These are phyloP conservation scores for Rhadinocentrus ornatus DNA, from an alignment of 2,797 vertebrate species.

Conservation along the genomic window DNA sequence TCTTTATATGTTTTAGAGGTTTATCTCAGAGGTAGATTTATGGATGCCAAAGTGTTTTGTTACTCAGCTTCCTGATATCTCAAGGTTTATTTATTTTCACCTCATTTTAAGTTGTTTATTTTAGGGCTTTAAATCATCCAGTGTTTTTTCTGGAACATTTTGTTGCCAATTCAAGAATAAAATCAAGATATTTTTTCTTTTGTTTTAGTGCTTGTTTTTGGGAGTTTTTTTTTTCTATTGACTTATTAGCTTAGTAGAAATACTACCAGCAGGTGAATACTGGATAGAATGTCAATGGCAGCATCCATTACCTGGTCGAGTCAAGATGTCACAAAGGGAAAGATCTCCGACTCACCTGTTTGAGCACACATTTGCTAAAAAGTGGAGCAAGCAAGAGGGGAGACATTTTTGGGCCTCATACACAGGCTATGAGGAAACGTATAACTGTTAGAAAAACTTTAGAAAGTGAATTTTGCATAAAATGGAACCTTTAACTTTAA, in stretches of 20 bases:
- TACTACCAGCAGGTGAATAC: background rate
- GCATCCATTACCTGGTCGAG: too few species aligned
- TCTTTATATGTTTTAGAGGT: conserved; percentile 2
- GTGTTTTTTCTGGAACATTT: conserved; percentile 20
- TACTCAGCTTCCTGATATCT: background rate
- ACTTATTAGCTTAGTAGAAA: background rate
- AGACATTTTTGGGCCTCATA: too few species aligned
- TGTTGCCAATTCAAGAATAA: background rate
- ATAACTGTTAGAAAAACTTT: too few species aligned
- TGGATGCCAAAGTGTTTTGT: conserved; percentile 13
- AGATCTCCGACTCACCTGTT: too few species aligned
- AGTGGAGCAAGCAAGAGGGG: too few species aligned
- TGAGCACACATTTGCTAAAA: too few species aligned
- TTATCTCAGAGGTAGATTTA: conserved; percentile 5
- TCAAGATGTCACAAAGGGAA: too few species aligned
- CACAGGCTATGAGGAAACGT: too few species aligned
- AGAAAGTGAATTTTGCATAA: too few species aligned
- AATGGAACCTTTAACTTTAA: too few species aligned
- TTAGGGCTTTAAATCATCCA: conserved; percentile 31
- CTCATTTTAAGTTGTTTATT: conserved; percentile 14
- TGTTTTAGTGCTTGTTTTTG: background rate
- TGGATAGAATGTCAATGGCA: too few species aligned
- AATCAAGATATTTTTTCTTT: background rate
- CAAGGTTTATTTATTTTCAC: background rate
- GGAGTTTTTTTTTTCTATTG: too few species aligned